These are phyloP conservation scores for Parapristionchus giblindavisi DNA, from an alignment of 2,888 invertebrate genomes.

Conservation along the genomic window DNA sequence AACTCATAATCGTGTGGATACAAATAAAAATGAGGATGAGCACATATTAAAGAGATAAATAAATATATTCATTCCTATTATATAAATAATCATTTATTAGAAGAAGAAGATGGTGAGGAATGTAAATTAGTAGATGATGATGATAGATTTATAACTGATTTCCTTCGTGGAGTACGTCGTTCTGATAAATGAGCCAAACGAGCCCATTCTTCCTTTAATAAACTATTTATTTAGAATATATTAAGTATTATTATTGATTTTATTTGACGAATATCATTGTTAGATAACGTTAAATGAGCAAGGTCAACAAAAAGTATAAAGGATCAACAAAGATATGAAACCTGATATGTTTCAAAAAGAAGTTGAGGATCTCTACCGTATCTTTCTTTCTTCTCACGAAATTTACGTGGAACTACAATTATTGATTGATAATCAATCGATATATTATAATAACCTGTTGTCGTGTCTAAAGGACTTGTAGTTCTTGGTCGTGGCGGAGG, in stretches of 20 bases:
- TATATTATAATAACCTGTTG: background rate
- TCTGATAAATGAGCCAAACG: slow-evolving; percentile 60
- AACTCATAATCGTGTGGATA: background rate
- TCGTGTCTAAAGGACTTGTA: slow-evolving; percentile 19
- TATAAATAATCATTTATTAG: background rate
- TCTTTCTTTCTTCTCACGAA: slow-evolving; percentile 66
- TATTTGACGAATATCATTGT: too few relatives aligned
- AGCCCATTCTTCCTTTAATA: slow-evolving; percentile 62
- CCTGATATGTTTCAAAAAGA: slow-evolving; percentile 65
- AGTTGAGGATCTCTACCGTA: slow-evolving; percentile 66
- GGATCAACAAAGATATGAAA: too few relatives aligned
- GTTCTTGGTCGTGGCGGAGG: slow-evolving; percentile 33
- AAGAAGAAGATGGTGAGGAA: background rate
- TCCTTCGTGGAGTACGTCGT: slow-evolving; percentile 49
- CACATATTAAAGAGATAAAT: background rate
- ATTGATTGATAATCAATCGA: background rate
- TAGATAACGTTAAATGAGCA: too few relatives aligned
- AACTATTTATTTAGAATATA: too few relatives aligned
- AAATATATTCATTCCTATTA: background rate
- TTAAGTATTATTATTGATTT: too few relatives aligned
- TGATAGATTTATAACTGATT: slow-evolving; percentile 49
- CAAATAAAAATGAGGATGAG: background rate
- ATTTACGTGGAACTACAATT: slow-evolving; percentile 60
- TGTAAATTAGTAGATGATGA: slow-evolving; percentile 18
- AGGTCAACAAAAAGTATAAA: too few relatives aligned